phyloP scores from a whole-genome alignment of 92 coral and sea anemone genomes.

The Montipora capitata region DNA sequence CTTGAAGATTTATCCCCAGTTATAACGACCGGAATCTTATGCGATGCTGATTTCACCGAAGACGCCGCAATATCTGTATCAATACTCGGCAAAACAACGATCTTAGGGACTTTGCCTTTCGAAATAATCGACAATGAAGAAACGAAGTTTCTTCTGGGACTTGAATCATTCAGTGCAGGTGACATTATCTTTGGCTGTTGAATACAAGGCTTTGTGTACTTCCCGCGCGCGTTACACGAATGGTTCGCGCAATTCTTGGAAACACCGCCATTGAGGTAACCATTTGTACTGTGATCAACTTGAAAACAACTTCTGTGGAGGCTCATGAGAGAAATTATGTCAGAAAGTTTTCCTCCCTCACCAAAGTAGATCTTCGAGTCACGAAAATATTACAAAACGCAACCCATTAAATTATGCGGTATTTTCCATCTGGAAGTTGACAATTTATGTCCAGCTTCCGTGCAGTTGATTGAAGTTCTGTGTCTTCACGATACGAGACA shows the following conservation, averaged over 20 bases:
- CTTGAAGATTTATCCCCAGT: background rate
- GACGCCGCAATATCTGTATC: conserved; percentile 49
- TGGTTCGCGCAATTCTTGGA: background rate
- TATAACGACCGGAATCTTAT: conserved; percentile 11
- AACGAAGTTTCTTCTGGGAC: conserved; percentile 38
- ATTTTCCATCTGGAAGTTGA: background rate
- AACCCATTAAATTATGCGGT: background rate
- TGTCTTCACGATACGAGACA: background rate
- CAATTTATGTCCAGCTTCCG: conserved; percentile 42
- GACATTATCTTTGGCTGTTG: conserved; percentile 60
- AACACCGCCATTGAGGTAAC: background rate
- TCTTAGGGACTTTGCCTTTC: conserved; percentile 42
- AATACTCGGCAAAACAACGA: conserved; percentile 52
- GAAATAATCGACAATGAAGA: conserved; percentile 36
- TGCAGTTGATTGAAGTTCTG: background rate
- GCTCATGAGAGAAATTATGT: conserved; percentile 1
- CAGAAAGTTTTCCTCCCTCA: background rate
- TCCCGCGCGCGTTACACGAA: conserved; percentile 39
- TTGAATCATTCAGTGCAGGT: conserved; percentile 19
- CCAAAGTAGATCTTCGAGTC: background rate
- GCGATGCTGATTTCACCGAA: conserved; percentile 18
- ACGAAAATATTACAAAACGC: background rate
- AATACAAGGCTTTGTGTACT: background rate
- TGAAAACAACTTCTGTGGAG: conserved; percentile 27
- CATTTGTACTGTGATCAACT: background rate